These are phyloP conservation scores for Trachelus stipa DNA, from an alignment of 2,888 invertebrate genomes.

Conservation along the genomic window DNA sequence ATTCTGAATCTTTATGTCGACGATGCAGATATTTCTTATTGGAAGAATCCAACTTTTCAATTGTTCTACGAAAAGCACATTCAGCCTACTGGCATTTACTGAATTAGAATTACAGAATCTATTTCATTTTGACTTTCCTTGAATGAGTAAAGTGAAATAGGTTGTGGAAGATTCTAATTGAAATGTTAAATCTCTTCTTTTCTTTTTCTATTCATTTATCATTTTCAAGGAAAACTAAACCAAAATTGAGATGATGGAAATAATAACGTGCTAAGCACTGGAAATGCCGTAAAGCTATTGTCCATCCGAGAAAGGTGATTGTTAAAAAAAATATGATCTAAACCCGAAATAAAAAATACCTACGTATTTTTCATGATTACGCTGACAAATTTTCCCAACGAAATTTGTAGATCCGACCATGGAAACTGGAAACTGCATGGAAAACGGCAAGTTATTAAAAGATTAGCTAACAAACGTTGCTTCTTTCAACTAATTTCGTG, in stretches of 20 bases:
- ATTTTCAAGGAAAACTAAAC: background rate
- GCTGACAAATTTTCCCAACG: no score
- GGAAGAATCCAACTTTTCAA: background rate
- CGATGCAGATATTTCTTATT: background rate
- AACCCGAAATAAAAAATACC: no score
- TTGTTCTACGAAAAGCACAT: background rate
- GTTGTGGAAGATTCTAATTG: background rate
- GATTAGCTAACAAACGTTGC: constrained; percentile 19
- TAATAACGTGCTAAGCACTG: no score
- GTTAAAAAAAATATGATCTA: no score
- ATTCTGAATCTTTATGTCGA: no score
- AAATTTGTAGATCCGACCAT: no score
- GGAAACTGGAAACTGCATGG: background rate
- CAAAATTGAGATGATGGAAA: background rate
- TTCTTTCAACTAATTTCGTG: constrained; percentile 20
- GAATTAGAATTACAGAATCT: background rate
- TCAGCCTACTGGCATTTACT: background rate
- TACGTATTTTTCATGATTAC: no score
- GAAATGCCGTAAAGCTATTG: no score
- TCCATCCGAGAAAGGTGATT: no score
- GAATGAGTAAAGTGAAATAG: no score
- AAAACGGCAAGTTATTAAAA: constrained; percentile 3
- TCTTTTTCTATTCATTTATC: background rate
- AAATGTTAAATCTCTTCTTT: background rate
- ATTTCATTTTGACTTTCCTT: background rate